phyloP scores from a whole-genome alignment of 2,888 invertebrate genomes.

The Cosmia trapezina region DNA sequence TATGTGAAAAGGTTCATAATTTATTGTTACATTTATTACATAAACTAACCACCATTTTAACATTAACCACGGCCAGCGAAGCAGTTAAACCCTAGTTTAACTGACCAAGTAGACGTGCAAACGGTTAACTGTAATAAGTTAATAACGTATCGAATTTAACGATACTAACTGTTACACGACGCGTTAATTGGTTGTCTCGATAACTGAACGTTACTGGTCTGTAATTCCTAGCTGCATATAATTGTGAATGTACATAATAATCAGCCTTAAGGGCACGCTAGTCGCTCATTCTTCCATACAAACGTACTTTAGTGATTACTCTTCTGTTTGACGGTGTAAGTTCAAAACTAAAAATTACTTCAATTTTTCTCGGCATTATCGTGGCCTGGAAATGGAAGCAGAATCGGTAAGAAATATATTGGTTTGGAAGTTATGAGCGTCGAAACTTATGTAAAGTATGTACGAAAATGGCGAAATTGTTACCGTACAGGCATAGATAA shows the following conservation, averaged over 20 bases:
- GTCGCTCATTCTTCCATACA: too few relatives aligned
- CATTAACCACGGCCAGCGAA: neutral
- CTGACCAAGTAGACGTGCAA: constrained; percentile 6
- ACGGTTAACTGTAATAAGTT: constrained; percentile 28
- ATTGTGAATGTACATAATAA: constrained; percentile 16
- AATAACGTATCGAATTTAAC: constrained; percentile 40
- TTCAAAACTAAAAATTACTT: too few relatives aligned
- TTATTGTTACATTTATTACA: neutral
- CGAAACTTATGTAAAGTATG: too few relatives aligned
- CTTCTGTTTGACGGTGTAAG: too few relatives aligned
- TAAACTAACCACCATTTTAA: neutral
- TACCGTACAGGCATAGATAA: too few relatives aligned
- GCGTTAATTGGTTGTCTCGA: constrained; percentile 13
- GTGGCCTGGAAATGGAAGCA: too few relatives aligned
- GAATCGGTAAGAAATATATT: too few relatives aligned
- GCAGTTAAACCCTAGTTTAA: constrained; percentile 23
- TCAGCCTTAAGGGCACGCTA: constrained; percentile 24
- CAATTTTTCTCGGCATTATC: too few relatives aligned
- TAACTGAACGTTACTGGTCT: constrained; percentile 25
- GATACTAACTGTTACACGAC: constrained; percentile 16
- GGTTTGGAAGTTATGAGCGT: too few relatives aligned
- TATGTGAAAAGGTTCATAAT: neutral
- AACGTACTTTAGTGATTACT: too few relatives aligned
- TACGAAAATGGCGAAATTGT: too few relatives aligned
- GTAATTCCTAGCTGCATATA: constrained; percentile 15